Evolutionary conservation across 2,113 vertebrate genomes (phyloP).

Genomic region (Phaethornis superciliosus): DNA sequence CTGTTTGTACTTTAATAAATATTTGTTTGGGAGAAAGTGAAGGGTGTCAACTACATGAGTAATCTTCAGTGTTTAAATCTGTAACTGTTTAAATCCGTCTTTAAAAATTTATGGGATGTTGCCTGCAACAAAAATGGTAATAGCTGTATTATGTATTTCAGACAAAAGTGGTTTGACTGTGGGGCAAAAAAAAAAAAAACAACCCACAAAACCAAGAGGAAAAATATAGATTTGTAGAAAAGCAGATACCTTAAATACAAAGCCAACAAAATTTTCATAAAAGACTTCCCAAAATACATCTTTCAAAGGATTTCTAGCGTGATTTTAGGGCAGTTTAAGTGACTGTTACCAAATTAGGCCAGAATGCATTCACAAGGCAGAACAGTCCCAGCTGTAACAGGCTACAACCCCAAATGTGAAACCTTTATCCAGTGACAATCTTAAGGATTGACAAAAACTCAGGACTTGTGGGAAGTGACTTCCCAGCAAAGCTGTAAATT

Average conservation of each 20-base stretch:
- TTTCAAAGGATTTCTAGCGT: neutral
- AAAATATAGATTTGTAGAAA: neutral
- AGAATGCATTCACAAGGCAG: neutral
- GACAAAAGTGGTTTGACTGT: neutral
- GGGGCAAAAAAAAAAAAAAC: neutral
- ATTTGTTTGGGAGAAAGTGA: conserved; percentile 36
- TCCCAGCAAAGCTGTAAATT: neutral
- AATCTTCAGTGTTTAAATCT: conserved; percentile 5
- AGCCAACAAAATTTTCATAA: neutral
- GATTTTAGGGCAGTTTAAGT: neutral
- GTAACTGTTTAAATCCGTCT: neutral
- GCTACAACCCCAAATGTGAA: neutral
- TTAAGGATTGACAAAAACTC: neutral
- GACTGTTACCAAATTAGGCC: neutral
- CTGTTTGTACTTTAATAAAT: neutral
- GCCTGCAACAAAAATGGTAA: conserved; percentile 8
- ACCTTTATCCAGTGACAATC: neutral
- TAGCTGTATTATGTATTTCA: neutral
- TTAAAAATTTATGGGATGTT: conserved; percentile 31
- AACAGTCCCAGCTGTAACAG: neutral
- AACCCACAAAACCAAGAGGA: neutral
- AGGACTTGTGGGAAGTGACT: neutral
- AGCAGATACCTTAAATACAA: neutral
- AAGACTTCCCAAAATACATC: neutral
- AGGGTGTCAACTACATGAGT: neutral